Evolutionary conservation across 1,140 invertebrate species (phyloP).

Genomic region (Diorhabda sublineata): DNA sequence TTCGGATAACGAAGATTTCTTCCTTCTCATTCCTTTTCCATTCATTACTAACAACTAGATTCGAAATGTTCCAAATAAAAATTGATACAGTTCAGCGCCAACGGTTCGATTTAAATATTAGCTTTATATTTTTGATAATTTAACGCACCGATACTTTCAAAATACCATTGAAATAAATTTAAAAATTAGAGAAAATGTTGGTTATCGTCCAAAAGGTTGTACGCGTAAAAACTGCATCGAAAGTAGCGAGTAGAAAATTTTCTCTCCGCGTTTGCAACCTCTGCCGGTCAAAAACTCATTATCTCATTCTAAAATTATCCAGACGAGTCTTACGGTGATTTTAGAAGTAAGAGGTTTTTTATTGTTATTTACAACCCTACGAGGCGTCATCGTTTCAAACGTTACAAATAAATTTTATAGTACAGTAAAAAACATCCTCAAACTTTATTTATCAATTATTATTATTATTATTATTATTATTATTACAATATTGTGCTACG

Average conservation of each 20-base stretch:
- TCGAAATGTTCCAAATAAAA: no score
- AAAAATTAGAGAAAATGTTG: background rate
- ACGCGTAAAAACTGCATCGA: background rate
- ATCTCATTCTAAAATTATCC: constrained; percentile 21
- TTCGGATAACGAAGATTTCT: constrained; percentile 84
- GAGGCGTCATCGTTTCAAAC: no score
- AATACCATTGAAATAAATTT: background rate
- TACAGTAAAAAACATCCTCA: no score
- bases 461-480: no score
- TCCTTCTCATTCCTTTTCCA: constrained; percentile 71
- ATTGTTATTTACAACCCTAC: background rate
- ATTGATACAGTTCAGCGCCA: no score
- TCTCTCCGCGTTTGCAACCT: background rate
- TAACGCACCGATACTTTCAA: no score
- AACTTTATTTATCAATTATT: no score
- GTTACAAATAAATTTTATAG: no score
- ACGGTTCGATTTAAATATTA: no score
- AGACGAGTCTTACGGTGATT: constrained; percentile 1
- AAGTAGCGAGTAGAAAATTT: background rate
- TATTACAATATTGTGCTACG: no score
- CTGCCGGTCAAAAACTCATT: constrained; percentile 6
- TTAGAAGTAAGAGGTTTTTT: background rate
- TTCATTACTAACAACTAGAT: constrained; percentile 48
- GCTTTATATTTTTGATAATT: no score
- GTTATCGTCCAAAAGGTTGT: background rate